These are phyloP conservation scores for Phyllotis vaccarum DNA, from an alignment of 2,797 vertebrate species.

Conservation along the genomic window DNA sequence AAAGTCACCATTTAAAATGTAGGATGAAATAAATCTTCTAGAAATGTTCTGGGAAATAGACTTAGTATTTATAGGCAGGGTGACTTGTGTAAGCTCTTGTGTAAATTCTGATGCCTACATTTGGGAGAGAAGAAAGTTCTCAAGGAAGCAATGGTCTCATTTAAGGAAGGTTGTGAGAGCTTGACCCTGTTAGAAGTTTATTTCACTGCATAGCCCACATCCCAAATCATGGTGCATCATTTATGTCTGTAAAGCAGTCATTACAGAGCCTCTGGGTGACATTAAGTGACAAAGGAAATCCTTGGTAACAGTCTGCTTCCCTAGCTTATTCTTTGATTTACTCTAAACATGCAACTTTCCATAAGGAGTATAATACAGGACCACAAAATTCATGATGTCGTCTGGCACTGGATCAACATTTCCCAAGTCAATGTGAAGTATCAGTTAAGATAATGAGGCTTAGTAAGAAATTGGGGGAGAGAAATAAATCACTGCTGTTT, in stretches of 20 bases:
- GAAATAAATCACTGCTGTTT: slow-evolving; percentile 23
- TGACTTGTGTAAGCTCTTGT: neutral
- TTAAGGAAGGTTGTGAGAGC: neutral
- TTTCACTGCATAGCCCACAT: neutral
- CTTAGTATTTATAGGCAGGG: neutral
- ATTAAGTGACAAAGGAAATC: slow-evolving; percentile 24
- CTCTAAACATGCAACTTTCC: neutral
- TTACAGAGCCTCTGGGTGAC: slow-evolving; percentile 2
- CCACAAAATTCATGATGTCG: neutral
- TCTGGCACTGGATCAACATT: neutral
- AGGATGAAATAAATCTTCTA: slow-evolving; percentile 14
- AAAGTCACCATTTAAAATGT: slow-evolving; percentile 39
- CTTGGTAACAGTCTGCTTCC: neutral
- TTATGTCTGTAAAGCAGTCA: neutral
- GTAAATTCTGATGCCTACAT: neutral
- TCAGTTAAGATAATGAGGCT: slow-evolving; percentile 12
- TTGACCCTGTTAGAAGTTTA: neutral
- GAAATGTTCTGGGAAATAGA: neutral
- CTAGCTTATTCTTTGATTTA: neutral
- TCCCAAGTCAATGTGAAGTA: neutral
- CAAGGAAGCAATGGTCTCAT: neutral
- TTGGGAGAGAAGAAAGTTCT: neutral
- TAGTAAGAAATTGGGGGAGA: neutral
- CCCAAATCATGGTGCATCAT: neutral
- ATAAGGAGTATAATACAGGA: neutral